These are phyloP conservation scores for Epizoanthus ramosus DNA, from an alignment of 92 coral and sea anemone genomes.

Conservation along the genomic window DNA sequence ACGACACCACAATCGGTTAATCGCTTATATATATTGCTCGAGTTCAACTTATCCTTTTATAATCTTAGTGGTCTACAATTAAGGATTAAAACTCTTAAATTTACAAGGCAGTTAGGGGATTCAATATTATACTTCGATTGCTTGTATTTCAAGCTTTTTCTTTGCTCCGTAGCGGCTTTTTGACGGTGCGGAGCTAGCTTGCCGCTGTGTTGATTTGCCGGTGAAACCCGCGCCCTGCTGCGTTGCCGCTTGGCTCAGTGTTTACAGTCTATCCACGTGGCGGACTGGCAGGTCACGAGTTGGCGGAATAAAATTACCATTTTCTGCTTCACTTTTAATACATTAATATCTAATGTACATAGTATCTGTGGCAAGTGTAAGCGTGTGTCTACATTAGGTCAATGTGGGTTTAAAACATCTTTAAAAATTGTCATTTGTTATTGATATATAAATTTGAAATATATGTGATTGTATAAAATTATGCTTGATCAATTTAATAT, in stretches of 20 bases:
- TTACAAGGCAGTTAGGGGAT: not conserved
- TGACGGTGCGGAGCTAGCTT: not conserved
- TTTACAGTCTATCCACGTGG: slow-evolving; percentile 32
- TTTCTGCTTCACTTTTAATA: too few species aligned
- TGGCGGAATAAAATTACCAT: not conserved
- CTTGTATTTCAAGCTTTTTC: not conserved
- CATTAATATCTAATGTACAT: too few species aligned
- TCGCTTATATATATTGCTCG: not conserved
- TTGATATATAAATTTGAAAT: too few species aligned
- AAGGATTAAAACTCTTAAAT: not conserved
- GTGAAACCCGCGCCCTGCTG: slow-evolving; percentile 9
- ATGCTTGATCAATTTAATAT: too few species aligned
- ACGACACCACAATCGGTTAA: not conserved
- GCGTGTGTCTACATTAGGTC: too few species aligned
- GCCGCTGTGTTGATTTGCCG: slow-evolving; percentile 2
- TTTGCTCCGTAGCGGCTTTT: not conserved
- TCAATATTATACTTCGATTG: not conserved
- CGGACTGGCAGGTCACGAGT: slow-evolving; percentile 26
- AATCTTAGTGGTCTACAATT: not conserved
- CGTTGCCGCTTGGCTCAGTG: slow-evolving; percentile 7
- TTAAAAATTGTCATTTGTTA: too few species aligned
- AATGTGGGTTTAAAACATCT: too few species aligned
- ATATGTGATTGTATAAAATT: too few species aligned
- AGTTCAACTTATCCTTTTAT: not conserved
- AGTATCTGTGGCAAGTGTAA: too few species aligned